phyloP scores from a whole-genome alignment of 2,113 vertebrate species.

The Oncorhynchus keta region DNA sequence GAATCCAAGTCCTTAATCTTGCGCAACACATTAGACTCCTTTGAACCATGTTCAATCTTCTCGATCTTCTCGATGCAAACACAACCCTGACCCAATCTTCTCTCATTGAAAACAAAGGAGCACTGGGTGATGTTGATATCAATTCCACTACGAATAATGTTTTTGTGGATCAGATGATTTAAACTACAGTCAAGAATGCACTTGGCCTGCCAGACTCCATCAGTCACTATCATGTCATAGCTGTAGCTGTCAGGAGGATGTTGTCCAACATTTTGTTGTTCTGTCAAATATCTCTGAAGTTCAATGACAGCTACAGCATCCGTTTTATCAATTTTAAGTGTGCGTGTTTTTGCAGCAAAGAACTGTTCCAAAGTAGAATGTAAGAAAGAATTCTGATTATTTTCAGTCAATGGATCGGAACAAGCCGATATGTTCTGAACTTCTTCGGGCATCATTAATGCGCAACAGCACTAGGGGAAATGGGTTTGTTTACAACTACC shows the following conservation, averaged over 20 bases:
- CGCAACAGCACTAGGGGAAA: too few species aligned
- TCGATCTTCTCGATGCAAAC: slow-evolving; percentile 77
- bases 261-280: slow-evolving; percentile 6
- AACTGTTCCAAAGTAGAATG: slow-evolving; percentile 47
- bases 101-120: slow-evolving; percentile 79
- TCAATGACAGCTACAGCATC: slow-evolving; percentile 55
- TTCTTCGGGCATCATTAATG: neutral
- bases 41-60: slow-evolving; percentile 38
- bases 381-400: slow-evolving; percentile 36
- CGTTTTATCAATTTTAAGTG: slow-evolving; percentile 12
- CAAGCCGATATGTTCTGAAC: slow-evolving; percentile 11
- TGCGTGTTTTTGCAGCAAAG: slow-evolving; percentile 34
- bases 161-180: slow-evolving; percentile 71
- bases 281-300: slow-evolving; percentile 51
- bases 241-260: slow-evolving; percentile 31
- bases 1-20: neutral
- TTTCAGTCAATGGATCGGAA: slow-evolving; percentile 17
- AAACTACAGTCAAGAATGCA: slow-evolving; percentile 73
- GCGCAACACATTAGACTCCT: neutral
- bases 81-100: slow-evolving; percentile 69
- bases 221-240: slow-evolving; percentile 79
- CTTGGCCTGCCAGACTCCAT: slow-evolving; percentile 71
- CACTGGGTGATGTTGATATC: slow-evolving; percentile 69
- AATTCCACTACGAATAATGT: slow-evolving; percentile 73
- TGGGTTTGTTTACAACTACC: too few species aligned